Conservation (phyloP, 2,888 invertebrate genomes). For the Thymelicus lineola region DNA sequence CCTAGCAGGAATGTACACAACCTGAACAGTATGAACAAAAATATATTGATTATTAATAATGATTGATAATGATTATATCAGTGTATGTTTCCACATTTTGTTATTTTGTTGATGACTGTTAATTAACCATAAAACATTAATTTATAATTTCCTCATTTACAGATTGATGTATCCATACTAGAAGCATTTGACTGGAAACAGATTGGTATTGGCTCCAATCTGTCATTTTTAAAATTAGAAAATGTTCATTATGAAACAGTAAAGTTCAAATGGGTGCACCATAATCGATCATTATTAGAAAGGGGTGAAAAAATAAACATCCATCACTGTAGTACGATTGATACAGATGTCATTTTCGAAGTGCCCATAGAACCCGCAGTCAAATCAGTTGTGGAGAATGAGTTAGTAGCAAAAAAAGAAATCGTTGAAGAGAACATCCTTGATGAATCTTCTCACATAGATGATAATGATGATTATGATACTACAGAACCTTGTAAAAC, state of each 20-base stretch:
- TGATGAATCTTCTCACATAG: slow-evolving; percentile 48
- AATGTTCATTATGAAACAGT: slow-evolving; percentile 58
- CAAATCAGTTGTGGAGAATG: background rate
- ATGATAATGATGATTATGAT: slow-evolving; percentile 42
- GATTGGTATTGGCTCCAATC: slow-evolving; percentile 55
- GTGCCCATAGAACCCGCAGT: slow-evolving; percentile 32
- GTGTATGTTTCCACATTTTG: too few relatives aligned
- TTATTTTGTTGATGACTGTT: background rate
- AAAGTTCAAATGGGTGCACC: slow-evolving; percentile 63
- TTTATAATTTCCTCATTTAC: slow-evolving; percentile 44
- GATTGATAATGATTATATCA: too few relatives aligned
- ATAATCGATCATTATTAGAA: slow-evolving; percentile 51
- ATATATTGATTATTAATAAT: too few relatives aligned
- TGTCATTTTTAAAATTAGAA: slow-evolving; percentile 60
- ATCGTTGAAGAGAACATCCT: slow-evolving; percentile 48
- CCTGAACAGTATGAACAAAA: too few relatives aligned
- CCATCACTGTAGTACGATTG: slow-evolving; percentile 59
- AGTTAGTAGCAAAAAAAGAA: slow-evolving; percentile 37
- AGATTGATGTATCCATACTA: slow-evolving; percentile 64
- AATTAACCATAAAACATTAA: slow-evolving; percentile 1
- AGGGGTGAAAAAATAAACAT: slow-evolving; percentile 54
- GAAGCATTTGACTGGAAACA: slow-evolving; percentile 54
- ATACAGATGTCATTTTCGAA: slow-evolving; percentile 55
- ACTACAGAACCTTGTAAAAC: slow-evolving; percentile 14
- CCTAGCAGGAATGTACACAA: too few relatives aligned